Base-by-base conservation (phyloP, 2,888 invertebrate species). In the Pimpla rufipes region DNA sequence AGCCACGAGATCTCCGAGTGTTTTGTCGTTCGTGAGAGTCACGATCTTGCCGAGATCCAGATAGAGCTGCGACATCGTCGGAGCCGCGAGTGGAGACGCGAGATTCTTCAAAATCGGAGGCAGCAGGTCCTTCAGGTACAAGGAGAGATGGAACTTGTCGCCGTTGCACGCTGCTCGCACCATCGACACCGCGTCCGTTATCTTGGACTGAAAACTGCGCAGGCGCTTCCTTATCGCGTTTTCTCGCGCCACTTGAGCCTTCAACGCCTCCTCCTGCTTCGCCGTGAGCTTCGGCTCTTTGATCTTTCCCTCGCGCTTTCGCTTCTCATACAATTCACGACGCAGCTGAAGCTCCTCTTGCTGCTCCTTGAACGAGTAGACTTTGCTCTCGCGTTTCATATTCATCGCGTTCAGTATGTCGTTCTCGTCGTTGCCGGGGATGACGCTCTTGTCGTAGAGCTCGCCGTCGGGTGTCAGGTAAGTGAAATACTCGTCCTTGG, bases 341-440 rank as follows among this genome's bases (percentile, higher is more conserved):
- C 97, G 95, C 74, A 99, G 94, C 91, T 99, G 98, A 87, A 98
- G 93, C 93, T 99, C 99, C 90, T 99, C 99, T 90, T 98, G 95
- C 93, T 99, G 99, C 84, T 99, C 99, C 91, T 98, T 98, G 93
- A 98, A 99, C 84, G 98, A 98, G 93, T 99, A 99, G 1, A 97
- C 97, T 94, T 99, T 99, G 93, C 98, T 99, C 93, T 99, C 99
- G 16, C 99, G 95, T 93, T 98, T 98, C 92, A 99, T 95, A 89
- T 99, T 98, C 94, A 96, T 96, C 67, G 93, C 93, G 83, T 93
- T 94, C 16, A 93, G 87, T 70, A 93, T 93, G 68, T 93, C 93
- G 79, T 93, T 93, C 75, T 94, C 94, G 79, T 94, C 94, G 81
- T 93, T 94, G n/a, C 94, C 95, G 18, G 97, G 96, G 70, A 97